Evolutionary conservation across 2,797 vertebrate genomes (phyloP).

Genomic region (Urophycis tenuis): DNA sequence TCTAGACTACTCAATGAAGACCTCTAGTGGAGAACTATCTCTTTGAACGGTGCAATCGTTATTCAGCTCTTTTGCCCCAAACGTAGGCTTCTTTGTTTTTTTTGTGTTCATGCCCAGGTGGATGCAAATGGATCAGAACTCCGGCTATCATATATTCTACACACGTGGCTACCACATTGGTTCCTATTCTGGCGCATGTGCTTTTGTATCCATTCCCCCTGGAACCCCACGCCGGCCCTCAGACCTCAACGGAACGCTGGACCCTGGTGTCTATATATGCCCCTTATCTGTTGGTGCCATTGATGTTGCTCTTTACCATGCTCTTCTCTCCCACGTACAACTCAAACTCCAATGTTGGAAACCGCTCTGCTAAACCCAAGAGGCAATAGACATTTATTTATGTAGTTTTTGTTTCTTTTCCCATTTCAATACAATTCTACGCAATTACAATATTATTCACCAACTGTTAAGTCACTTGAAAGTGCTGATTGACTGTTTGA

Average conservation of each 20-base stretch:
- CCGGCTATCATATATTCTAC: conserved; percentile 85
- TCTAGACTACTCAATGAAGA: not conserved
- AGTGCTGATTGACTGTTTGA: not conserved
- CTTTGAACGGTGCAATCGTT: not conserved
- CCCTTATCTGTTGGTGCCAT: conserved; percentile 81
- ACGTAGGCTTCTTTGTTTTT: too few species aligned
- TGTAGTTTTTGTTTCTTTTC: not conserved
- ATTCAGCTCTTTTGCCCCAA: not conserved
- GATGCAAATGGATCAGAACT: conserved; percentile 86
- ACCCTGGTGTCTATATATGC: conserved; percentile 74
- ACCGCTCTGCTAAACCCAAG: not conserved
- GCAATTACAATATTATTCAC: not conserved
- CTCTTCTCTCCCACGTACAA: conserved; percentile 76
- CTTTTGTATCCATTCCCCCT: conserved; percentile 77
- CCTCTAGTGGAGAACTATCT: not conserved
- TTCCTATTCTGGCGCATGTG: conserved; percentile 78
- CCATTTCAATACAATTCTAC: not conserved
- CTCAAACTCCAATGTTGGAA: conserved; percentile 40
- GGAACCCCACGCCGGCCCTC: conserved; percentile 66
- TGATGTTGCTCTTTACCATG: conserved; percentile 84
- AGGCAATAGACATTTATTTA: not conserved
- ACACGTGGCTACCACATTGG: conserved; percentile 80
- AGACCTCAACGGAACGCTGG: conserved; percentile 71
- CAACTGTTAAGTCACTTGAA: not conserved
- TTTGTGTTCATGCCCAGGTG: conserved; percentile 68